A percentile compares a stretch with the other conserved stretches of the same genome.
phyloP scores from a whole-genome alignment of 2,888 invertebrate genomes.

The Leptinotarsa tumamoca region DNA sequence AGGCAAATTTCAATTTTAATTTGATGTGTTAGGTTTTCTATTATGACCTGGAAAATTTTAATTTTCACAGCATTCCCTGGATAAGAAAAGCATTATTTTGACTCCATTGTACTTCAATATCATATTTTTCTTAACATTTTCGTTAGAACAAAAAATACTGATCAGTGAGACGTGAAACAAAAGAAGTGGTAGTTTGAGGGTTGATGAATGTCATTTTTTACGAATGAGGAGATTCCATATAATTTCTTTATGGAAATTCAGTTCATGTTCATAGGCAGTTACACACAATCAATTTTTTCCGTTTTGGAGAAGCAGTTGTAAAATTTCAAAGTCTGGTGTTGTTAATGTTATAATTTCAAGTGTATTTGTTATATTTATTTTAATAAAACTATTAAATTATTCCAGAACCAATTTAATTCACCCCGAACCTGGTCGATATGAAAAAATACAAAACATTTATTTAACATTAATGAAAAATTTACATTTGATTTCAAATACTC shows the following conservation, averaged over 20 bases:
- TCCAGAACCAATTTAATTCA: slow-evolving; percentile 26
- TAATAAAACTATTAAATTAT: slow-evolving; percentile 48
- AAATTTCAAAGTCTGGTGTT: slow-evolving; percentile 49
- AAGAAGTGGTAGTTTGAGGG: too few species aligned
- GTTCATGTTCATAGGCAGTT: background rate
- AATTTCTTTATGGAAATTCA: background rate
- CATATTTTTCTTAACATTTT: too few species aligned
- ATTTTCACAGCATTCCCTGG: too few species aligned
- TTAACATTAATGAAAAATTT: slow-evolving; percentile 4
- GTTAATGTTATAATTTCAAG: slow-evolving; percentile 53
- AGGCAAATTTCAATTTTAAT: too few species aligned
- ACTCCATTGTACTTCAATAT: too few species aligned
- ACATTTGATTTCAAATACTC: background rate
- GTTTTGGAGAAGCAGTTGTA: background rate
- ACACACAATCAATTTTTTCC: background rate
- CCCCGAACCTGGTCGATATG: background rate
- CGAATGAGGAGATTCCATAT: background rate
- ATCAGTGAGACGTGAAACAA: too few species aligned
- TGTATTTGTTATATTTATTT: slow-evolving; percentile 56
- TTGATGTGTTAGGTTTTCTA: too few species aligned
- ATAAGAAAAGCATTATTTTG: too few species aligned
- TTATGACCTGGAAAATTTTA: too few species aligned
- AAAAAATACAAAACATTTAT: slow-evolving; percentile 10
- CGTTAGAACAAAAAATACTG: too few species aligned
- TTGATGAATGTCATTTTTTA: background rate